Base-by-base conservation (phyloP, 2,888 invertebrate species). In the Achlya flavicornis region DNA sequence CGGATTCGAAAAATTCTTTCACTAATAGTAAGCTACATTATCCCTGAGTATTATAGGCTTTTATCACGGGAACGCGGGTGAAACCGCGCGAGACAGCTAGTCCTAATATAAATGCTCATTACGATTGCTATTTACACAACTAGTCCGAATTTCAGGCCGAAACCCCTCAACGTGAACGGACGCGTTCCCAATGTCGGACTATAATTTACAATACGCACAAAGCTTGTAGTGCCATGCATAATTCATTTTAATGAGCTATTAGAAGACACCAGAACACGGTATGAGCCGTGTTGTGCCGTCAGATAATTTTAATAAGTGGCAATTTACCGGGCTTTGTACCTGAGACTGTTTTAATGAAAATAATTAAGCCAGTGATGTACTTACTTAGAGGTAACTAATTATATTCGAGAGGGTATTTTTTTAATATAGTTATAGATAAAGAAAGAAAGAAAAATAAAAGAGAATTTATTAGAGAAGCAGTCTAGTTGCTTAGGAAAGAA, bases 231-330 rank as follows among this genome's bases (percentile, higher is more conserved):
- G 58, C 14, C 57, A 11, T 61, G 62, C 64, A 62, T 67, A 65
- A 67, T 65, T 67, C 65, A 65, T 67, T 67, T 65, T 67, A 67
- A 67, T 67, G 65, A 65, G 63, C 65, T 58, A 33, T 62, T 43
- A 65, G 58, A 65, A 65, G 62, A 62, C 57, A 59, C n/a, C 12
- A 46, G 48, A 43, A 59, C 60, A 41, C 16, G 61, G 12, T n/a
- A 19, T 46, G 38, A 35, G 14, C 57, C 53, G 53, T 53, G 53
- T 53, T 19, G 53, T 53, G 53, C 16, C 53, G 53, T 65, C 66
- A 61, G 57, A 58, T 65, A 62, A 32, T 38, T 57, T 58, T 58
- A 64, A 66, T 67, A 66, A 66, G 64, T 59, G 64, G 61, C 19
- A 53, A 53, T 53, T 53, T 53, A 19, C 53, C 19, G 10, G 19